Percentiles rank a stretch among this genome's conserved stretches.
Conservation (phyloP, 2,888 invertebrate species). For the Amblyteles armatorius region DNA sequence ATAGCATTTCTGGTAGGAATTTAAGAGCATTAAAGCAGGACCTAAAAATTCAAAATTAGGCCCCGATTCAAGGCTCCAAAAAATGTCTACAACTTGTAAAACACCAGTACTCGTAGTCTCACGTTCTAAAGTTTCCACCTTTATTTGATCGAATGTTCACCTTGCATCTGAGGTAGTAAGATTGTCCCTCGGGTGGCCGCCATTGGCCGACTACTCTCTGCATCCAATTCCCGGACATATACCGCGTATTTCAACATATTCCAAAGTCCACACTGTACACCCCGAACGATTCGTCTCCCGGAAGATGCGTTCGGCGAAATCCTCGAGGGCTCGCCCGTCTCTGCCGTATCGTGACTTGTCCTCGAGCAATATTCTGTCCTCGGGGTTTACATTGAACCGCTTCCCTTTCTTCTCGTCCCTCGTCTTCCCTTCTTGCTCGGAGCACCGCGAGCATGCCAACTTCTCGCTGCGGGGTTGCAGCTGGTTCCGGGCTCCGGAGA, state of each 20-base stretch:
- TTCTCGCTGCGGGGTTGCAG: conserved; percentile 23
- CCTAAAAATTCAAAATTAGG: no score
- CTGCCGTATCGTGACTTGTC: conserved; percentile 30
- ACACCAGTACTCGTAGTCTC: no score
- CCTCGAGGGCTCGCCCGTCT: conserved; percentile 21
- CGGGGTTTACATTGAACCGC: conserved; percentile 38
- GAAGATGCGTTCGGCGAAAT: conserved; percentile 43
- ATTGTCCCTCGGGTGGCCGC: background rate
- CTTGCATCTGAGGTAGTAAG: background rate
- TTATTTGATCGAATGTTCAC: background rate
- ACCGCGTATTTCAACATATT: background rate
- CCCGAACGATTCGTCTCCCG: conserved; percentile 20
- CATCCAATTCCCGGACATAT: background rate
- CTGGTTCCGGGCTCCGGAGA: conserved; percentile 37
- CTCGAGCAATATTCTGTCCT: conserved; percentile 54
- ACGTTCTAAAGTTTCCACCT: background rate
- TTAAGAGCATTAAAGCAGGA: no score
- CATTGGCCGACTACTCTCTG: background rate
- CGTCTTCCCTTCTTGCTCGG: background rate
- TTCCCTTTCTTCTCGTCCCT: conserved; percentile 14
- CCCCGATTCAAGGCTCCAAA: no score
- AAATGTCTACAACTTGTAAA: no score
- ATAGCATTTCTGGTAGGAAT: no score
- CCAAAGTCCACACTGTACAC: background rate
- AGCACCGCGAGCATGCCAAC: conserved; percentile 5